Evolutionary conservation across 2,113 vertebrate genomes (phyloP).

Genomic region (Geothlypis trichas): DNA sequence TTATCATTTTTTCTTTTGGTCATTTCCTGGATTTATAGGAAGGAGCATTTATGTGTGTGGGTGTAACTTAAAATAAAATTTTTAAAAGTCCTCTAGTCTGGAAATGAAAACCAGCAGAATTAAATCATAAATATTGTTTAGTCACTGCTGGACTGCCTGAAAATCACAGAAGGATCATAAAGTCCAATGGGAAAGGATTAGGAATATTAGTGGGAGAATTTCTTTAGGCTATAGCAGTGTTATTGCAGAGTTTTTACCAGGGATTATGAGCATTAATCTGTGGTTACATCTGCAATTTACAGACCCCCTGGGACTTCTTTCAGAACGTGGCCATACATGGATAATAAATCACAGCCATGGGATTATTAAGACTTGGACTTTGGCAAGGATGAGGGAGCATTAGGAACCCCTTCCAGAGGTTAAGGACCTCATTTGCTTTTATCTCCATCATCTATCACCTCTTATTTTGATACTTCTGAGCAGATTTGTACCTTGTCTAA

Average conservation of each 20-base stretch:
- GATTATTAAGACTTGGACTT: not conserved
- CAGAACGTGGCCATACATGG: not conserved
- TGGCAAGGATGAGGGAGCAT: not conserved
- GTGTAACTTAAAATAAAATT: conserved; percentile 22
- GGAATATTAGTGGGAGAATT: conserved; percentile 52
- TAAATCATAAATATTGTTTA: conserved; percentile 39
- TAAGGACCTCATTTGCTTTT: not conserved
- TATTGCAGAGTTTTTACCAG: conserved; percentile 51
- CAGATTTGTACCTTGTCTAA: not conserved
- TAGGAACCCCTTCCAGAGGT: not conserved
- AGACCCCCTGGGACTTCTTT: not conserved
- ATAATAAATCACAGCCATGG: conserved; percentile 10
- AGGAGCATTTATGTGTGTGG: not conserved
- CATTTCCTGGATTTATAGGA: conserved; percentile 28
- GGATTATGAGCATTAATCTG: conserved; percentile 54
- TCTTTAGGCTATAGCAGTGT: conserved; percentile 14
- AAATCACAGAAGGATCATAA: conserved; percentile 49
- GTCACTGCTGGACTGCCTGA: conserved; percentile 22
- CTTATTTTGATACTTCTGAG: not conserved
- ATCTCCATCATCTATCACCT: not conserved
- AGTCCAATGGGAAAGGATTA: conserved; percentile 44
- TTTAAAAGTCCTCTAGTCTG: not conserved
- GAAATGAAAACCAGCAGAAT: conserved; percentile 52
- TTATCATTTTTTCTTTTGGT: not conserved
- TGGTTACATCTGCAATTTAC: conserved; percentile 48